Base-by-base conservation (phyloP, 2,113 vertebrate species). In the Leptocoma aspasia region DNA sequence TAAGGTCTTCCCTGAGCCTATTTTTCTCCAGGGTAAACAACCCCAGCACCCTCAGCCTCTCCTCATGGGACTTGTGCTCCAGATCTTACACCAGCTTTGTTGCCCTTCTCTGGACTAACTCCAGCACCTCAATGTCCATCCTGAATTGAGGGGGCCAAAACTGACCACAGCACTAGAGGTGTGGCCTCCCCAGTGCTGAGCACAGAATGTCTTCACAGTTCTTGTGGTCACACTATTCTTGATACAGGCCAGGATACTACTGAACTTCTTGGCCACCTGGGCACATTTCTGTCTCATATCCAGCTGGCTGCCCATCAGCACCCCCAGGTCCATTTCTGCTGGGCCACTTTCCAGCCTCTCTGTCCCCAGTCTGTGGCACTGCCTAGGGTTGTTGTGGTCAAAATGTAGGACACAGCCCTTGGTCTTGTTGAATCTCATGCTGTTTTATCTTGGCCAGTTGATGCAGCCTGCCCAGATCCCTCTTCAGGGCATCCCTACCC, bases 121-220 rank as follows among this genome's bases (percentile, higher is more conserved):
- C 12, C 19, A 65, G 35, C 7, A 24, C 13, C 15, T 42, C 30
- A 49, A 20, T 13, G 19, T 41, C 13, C 42, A 26, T 75, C 35
- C 35, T 41, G 30, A 49, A 26, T 0, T 42, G 42, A n/a, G n/a
- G 4, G 41, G 23, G 12, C 28, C 59, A 56, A 22, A 73, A 47
- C n/a, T 15, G 28, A 19, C 8, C 19, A 56, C 15, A n/a, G 23
- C 4, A 13, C 19, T 16, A 1, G 0, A 47, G n/a, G 5, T 28
- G 23, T 23, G 41, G 23, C 23, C 28, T n/a, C 24, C 15, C 12
- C 15, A 65, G 41, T n/a, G 7, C 41, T 23, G n/a, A 39, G 28
- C 18, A 47, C 19, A 39, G 19, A 73, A 47, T 23, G 5, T 8
- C 28, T 39, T 84, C 24, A 3, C 19, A 13, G 19, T 12, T 13